These are phyloP conservation scores for Talpa occidentalis DNA, from an alignment of 2,113 vertebrate genomes.

Conservation along the genomic window DNA sequence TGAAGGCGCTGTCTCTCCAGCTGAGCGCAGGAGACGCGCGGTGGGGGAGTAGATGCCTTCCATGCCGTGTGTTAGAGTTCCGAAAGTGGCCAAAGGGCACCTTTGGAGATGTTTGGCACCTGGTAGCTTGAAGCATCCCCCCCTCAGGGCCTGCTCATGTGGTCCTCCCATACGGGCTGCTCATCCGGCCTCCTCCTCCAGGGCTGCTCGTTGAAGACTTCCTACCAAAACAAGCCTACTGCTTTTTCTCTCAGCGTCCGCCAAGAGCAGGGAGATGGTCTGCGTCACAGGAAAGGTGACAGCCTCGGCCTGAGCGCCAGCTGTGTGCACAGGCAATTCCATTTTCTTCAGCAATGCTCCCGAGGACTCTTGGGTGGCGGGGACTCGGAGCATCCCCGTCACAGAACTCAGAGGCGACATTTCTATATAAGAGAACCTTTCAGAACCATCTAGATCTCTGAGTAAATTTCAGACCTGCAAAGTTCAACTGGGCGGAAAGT, in stretches of 20 bases:
- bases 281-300: not conserved
- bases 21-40: not conserved
- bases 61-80: not conserved
- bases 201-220: not conserved
- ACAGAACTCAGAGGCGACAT: not conserved
- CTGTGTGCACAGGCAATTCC: not conserved
- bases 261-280: not conserved
- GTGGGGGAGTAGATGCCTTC: not conserved
- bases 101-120: not conserved
- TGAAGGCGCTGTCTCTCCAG: not conserved
- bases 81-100: not conserved
- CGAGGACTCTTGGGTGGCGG: not conserved
- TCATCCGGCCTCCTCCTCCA: not conserved
- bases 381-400: not conserved
- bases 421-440: slow-evolving; percentile 37
- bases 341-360: not conserved
- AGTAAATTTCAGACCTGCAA: slow-evolving; percentile 43
- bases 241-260: not conserved
- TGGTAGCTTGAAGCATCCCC: not conserved
- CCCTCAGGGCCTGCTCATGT: too few relatives aligned
- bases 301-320: not conserved
- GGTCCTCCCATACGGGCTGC: too few relatives aligned
- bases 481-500: slow-evolving; percentile 8
- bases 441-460: not conserved
- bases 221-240: not conserved